Base-by-base conservation (phyloP, 2,113 vertebrate genomes). In the Empidonax alnorum region DNA sequence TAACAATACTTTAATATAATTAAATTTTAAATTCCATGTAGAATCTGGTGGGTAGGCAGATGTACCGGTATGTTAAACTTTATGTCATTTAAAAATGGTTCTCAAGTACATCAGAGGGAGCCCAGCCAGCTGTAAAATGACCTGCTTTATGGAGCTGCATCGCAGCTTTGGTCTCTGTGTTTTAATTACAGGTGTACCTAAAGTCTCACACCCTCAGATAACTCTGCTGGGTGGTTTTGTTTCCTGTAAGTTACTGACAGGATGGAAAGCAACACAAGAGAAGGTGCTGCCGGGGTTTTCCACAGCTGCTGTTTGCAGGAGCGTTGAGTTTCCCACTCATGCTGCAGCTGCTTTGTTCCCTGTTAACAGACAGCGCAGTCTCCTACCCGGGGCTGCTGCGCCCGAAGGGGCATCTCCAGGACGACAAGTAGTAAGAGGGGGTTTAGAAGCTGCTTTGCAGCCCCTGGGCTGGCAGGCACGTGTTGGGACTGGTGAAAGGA, bases 51-150 rank as follows among this genome's bases (percentile, higher is more conserved):
- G 98, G 98, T 98, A 98, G 98, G 99, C 99, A 99, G 98, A 99
- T 99, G 98, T 98, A 98, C 95, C 52, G 97, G 97, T 97, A 94
- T 98, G 99, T 99, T 99, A 99, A 99, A 99, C 98, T 99, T 99
- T 99, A 99, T 99, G 99, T 99, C 98, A 98, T 98, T 99, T 99
- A 98, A 99, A 99, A 99, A 98, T 98, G 98, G 98, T 98, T 99
- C 99, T 98, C 98, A 98, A 98, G 98, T 98, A 98, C 98, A 98
- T 99, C 98, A 98, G 98, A 98, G 98, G 97, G 98, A 98, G 98
- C 97, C 98, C 97, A 98, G 98, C 98, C 98, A 98, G 98, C 98
- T 98, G 99, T 99, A 99, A 99, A 99, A 99, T 98, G 84, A 98
- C 98, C 98, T 98, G 98, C 98, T 99, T 99, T 99, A 99, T 98